phyloP scores from a whole-genome alignment of 2,888 invertebrate genomes.

The Opisthograptis luteolata region DNA sequence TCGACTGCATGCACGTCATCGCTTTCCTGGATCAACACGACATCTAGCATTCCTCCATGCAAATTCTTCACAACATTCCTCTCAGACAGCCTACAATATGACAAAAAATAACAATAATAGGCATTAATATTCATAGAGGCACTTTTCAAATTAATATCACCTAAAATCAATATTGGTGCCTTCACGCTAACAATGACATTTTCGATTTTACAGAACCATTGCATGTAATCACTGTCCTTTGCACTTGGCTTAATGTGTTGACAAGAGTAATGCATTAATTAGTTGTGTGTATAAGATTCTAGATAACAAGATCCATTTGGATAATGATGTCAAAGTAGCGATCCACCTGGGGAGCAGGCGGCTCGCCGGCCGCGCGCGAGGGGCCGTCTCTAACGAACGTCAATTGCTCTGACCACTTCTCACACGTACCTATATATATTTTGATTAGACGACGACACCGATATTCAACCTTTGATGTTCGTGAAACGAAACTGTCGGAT shows the following conservation, averaged over 20 bases:
- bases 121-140: not conserved
- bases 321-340: too few relatives aligned
- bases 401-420: constrained; percentile 20
- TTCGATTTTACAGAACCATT: too few relatives aligned
- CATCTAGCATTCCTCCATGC: too few relatives aligned
- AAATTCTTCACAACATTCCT: too few relatives aligned
- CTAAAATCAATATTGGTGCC: not conserved
- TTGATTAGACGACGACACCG: constrained; percentile 3
- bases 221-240: too few relatives aligned
- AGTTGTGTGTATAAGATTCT: too few relatives aligned
- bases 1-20: not conserved
- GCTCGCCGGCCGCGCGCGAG: too few relatives aligned
- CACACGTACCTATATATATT: not conserved
- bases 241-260: too few relatives aligned
- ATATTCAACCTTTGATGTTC: not conserved
- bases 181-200: not conserved
- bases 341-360: not conserved
- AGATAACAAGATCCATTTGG: too few relatives aligned
- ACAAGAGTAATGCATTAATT: too few relatives aligned
- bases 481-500: not conserved
- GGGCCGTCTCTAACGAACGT: constrained; percentile 2
- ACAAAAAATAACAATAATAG: not conserved
- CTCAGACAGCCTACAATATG: too few relatives aligned
- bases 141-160: not conserved
- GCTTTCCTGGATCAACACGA: not conserved